Conservation (phyloP, 2,888 invertebrate species). For the Tinea trinotella region DNA sequence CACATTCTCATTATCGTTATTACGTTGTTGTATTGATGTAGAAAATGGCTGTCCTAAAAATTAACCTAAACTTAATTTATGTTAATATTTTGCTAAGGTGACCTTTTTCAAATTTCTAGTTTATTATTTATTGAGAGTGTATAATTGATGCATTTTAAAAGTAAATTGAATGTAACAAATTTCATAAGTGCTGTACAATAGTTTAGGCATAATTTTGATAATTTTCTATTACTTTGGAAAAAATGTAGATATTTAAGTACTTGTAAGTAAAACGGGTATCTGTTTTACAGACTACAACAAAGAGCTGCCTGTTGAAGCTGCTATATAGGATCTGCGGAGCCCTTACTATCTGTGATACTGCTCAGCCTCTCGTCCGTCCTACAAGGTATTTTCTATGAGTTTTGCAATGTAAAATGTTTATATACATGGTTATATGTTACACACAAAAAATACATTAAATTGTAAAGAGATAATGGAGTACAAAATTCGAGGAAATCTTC, state of each 20-base stretch:
- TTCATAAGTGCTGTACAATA: no score
- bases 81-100: not conserved
- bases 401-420: not conserved
- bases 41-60: not conserved
- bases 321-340: conserved; percentile 68
- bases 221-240: no score
- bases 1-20: not conserved
- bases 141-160: no score
- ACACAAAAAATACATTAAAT: no score
- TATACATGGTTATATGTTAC: no score
- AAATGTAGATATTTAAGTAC: no score
- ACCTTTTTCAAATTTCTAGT: no score
- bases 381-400: conserved; percentile 45
- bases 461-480: no score
- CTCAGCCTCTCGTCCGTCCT: conserved; percentile 74
- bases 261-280: not conserved
- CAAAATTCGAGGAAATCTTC: no score
- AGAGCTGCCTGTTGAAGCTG: conserved; percentile 67
- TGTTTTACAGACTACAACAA: conserved; percentile 22
- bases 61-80: not conserved
- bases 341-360: conserved; percentile 73
- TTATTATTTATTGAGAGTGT: no score
- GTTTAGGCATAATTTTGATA: no score
- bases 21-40: not conserved
- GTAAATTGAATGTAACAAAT: no score